Base-by-base conservation (phyloP, 2,888 invertebrate species). In the Drosophila kuntzei region DNA sequence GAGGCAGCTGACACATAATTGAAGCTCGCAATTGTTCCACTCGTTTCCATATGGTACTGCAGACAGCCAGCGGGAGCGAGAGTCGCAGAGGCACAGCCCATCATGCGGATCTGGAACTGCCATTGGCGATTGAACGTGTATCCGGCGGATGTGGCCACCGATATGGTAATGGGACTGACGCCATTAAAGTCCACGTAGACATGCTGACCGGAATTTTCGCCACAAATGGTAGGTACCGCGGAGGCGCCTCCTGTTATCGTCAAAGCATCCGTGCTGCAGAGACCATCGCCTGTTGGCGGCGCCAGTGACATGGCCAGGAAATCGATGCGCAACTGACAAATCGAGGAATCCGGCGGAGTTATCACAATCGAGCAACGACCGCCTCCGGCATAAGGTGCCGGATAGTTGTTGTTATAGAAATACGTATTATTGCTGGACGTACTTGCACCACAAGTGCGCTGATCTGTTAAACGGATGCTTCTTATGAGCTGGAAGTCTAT, bases 371-470 rank as follows among this genome's bases (percentile, higher is more conserved):
- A 94, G 89, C 97, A 97, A 2, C 90, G 79, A 29, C 94, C 93
- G 0, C 95, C 95, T 0, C 95, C 96, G 1, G 94, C 92, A 87
- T 95, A 95, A 0, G 95, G 94, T 0, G 94, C 93, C 0, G 97
- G 97, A 92, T 95, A 97, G 2, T 94, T 95, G 0, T 95, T 95
- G 89, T 96, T 97, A 11, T 95, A 94, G 91, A 97, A 97, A 90
- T 97, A 97, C 0, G 97, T 97, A 86, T 96, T 96, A 90, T 97
- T 97, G 51, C 95, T 94, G 50, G 94, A 94, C 0, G 96, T 95
- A 0, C 94, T 94, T 0, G 93, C 92, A 2, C 96, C 96, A 80
- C 97, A 97, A 0, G 95, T 93, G 80, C 94, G 94, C 80, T 95
- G 94, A 89, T 96, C 97, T 97, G 89, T 3, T 32, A 49, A 18